phyloP scores from a whole-genome alignment of 2,888 invertebrate species.

The Chrysolina oricalcia region DNA sequence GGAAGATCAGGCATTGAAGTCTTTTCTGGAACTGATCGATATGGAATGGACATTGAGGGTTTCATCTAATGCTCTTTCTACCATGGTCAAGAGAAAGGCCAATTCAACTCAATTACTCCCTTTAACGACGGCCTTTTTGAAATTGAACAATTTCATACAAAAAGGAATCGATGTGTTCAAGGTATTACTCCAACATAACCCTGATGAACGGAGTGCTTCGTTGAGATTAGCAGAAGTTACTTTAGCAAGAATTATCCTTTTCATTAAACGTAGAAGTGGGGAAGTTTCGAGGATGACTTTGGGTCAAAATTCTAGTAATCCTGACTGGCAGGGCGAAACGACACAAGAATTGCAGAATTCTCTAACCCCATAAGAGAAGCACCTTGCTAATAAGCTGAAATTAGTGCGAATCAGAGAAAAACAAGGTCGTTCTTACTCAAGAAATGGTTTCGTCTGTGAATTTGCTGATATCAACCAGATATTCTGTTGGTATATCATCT shows the following conservation, averaged over 20 bases:
- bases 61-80: slow-evolving; percentile 42
- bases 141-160: slow-evolving; percentile 39
- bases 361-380: slow-evolving; percentile 34
- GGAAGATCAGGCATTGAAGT: slow-evolving; percentile 25
- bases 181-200: slow-evolving; percentile 23
- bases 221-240: slow-evolving; percentile 17
- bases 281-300: slow-evolving; percentile 46
- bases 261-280: slow-evolving; percentile 47
- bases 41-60: slow-evolving; percentile 44
- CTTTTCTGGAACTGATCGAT: slow-evolving; percentile 39
- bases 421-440: no score
- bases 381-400: slow-evolving; percentile 37
- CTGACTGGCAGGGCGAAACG: slow-evolving; percentile 36
- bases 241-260: slow-evolving; percentile 39
- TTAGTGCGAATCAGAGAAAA: slow-evolving; percentile 30
- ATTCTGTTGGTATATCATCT: no score
- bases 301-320: slow-evolving; percentile 35
- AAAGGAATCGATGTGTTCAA: slow-evolving; percentile 32
- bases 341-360: slow-evolving; percentile 33
- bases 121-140: slow-evolving; percentile 45
- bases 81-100: slow-evolving; percentile 33
- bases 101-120: slow-evolving; percentile 42
- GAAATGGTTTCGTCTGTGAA: no score
- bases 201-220: slow-evolving; percentile 22
- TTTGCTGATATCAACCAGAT: no score